phyloP scores from a whole-genome alignment of 1,140 invertebrate genomes.

The Macrosteles quadrilineatus region DNA sequence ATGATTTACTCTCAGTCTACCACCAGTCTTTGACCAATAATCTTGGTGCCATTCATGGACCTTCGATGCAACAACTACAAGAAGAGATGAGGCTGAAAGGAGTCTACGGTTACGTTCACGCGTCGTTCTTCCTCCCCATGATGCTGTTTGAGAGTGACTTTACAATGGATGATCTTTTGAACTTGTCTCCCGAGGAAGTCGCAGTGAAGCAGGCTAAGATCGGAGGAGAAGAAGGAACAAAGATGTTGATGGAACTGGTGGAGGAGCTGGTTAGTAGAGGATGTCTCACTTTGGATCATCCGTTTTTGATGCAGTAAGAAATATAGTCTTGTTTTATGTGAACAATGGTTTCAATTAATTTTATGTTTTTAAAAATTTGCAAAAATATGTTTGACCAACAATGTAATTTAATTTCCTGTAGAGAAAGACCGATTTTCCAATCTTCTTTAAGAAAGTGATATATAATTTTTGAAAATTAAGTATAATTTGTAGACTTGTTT shows the following conservation, averaged over 20 bases:
- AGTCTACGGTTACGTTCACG: slow-evolving; percentile 47
- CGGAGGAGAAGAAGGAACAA: slow-evolving; percentile 9
- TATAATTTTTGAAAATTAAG: too few relatives aligned
- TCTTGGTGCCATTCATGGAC: slow-evolving; percentile 5
- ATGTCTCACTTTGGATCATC: background rate
- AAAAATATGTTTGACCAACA: too few relatives aligned
- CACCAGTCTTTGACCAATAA: slow-evolving; percentile 37
- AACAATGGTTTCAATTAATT: too few relatives aligned
- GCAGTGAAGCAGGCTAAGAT: background rate
- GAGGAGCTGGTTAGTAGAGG: background rate
- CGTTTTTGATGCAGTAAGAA: too few relatives aligned
- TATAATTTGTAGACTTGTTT: too few relatives aligned
- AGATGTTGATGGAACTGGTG: background rate
- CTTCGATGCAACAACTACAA: slow-evolving; percentile 42
- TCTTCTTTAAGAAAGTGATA: too few relatives aligned
- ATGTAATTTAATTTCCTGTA: too few relatives aligned
- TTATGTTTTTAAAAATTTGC: too few relatives aligned
- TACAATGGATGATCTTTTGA: background rate
- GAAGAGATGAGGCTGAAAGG: slow-evolving; percentile 45
- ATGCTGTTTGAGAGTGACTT: slow-evolving; percentile 34
- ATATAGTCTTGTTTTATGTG: too few relatives aligned
- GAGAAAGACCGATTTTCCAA: too few relatives aligned
- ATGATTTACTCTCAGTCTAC: slow-evolving; percentile 47
- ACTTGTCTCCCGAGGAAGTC: background rate
- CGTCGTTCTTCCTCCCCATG: slow-evolving; percentile 44